phyloP scores from a whole-genome alignment of 1,140 invertebrate genomes.

The Temnothorax longispinosus region DNA sequence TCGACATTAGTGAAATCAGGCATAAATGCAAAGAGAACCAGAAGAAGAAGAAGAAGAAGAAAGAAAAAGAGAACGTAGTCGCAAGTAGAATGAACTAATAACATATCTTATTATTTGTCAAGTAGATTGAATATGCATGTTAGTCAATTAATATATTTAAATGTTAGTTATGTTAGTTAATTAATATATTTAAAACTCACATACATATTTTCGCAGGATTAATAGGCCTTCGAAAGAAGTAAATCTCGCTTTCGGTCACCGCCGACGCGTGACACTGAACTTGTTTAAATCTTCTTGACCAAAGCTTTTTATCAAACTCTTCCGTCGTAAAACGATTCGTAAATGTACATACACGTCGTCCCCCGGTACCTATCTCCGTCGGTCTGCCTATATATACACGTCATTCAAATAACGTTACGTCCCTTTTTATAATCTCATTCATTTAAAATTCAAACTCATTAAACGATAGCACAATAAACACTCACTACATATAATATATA shows the following conservation, averaged over 20 bases:
- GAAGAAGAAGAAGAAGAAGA: too few relatives aligned
- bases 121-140: too few relatives aligned
- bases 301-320: conserved; percentile 92
- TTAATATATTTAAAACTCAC: conserved; percentile 1
- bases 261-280: conserved; percentile 91
- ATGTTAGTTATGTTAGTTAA: conserved; percentile 49
- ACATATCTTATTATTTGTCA: too few relatives aligned
- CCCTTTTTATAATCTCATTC: background rate
- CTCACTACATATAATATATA: conserved; percentile 93
- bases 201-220: conserved; percentile 90
- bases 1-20: too few relatives aligned
- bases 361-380: conserved; percentile 95
- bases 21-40: too few relatives aligned
- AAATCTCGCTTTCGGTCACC: conserved; percentile 97
- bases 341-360: conserved; percentile 94
- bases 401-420: background rate
- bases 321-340: conserved; percentile 97
- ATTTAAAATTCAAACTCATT: background rate
- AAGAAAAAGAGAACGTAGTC: too few relatives aligned
- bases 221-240: conserved; percentile 93
- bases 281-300: conserved; percentile 92
- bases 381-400: conserved; percentile 90
- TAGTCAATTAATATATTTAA: background rate
- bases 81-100: too few relatives aligned
- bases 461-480: conserved; percentile 62